Percentiles rank a stretch among this genome's conserved stretches.
Evolutionary conservation across 2,113 vertebrate genomes (phyloP).

Genomic region (Microtus oregoni): DNA sequence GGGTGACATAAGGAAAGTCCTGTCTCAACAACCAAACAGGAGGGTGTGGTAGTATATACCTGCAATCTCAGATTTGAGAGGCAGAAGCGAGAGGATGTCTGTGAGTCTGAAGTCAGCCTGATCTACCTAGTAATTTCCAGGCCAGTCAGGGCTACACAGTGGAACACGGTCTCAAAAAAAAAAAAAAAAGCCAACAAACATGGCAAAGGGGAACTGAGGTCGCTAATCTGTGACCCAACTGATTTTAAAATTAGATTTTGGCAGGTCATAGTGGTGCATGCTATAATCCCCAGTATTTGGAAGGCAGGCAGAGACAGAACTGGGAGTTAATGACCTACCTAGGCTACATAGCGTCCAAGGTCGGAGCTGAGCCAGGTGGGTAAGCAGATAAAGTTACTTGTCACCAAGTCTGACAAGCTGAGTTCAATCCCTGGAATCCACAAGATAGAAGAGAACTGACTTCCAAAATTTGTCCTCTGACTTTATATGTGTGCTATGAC

Average conservation of each 20-base stretch:
- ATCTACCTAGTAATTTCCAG: background rate
- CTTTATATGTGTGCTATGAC: background rate
- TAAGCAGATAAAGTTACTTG: background rate
- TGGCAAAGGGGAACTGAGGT: background rate
- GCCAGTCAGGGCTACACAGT: background rate
- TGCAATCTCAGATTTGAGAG: background rate
- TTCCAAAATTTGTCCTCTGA: background rate
- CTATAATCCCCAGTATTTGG: background rate
- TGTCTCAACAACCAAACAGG: background rate
- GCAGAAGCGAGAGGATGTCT: background rate
- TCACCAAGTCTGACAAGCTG: background rate
- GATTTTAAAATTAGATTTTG: conserved; percentile 33
- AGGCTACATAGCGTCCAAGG: background rate
- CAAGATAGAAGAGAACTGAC: background rate
- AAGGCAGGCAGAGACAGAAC: background rate
- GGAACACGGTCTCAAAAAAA: background rate
- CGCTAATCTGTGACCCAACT: background rate
- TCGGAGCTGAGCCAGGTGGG: background rate
- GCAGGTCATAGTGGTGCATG: background rate
- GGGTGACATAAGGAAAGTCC: background rate
- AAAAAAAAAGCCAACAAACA: background rate
- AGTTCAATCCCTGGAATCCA: background rate
- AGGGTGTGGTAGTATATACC: no score
- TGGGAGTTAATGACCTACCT: background rate
- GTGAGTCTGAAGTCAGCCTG: background rate